Conservation (phyloP, 92 coral and sea anemone species). For the Epizoanthus illoricatus region DNA sequence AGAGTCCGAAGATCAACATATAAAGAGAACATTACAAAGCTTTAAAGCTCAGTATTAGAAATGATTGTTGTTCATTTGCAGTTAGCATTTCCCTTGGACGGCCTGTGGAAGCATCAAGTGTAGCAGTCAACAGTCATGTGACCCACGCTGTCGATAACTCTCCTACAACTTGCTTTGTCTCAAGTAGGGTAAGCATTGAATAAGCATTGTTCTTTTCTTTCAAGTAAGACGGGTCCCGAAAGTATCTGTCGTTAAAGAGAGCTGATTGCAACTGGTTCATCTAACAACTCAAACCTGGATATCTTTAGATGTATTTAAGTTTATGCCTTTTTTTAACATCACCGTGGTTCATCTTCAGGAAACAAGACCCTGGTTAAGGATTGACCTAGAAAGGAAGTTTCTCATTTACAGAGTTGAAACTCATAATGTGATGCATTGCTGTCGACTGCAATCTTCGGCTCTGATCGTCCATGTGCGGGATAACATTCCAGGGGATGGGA, state of each 20-base stretch:
- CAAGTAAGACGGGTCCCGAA: too few species aligned
- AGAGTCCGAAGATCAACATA: too few species aligned
- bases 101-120: conserved; percentile 14
- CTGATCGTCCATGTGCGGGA: not conserved
- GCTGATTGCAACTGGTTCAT: too few species aligned
- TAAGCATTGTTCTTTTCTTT: too few species aligned
- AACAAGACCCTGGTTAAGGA: conserved; percentile 27
- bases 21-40: too few species aligned
- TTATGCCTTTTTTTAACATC: not conserved
- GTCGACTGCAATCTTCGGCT: not conserved
- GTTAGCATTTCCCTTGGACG: conserved; percentile 10
- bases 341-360: not conserved
- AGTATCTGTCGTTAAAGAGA: too few species aligned
- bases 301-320: not conserved
- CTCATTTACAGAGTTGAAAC: conserved; percentile 20
- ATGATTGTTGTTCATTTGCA: not conserved
- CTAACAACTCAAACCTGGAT: too few species aligned
- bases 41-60: too few species aligned
- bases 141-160: conserved; percentile 20
- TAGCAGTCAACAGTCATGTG: not conserved
- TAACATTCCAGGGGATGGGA: not conserved
- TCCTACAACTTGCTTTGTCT: conserved; percentile 32
- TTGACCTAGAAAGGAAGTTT: not conserved
- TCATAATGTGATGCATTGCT: conserved; percentile 7
- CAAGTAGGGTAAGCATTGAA: not conserved